A percentile compares a stretch with the other conserved stretches of the same genome.
Evolutionary conservation across 2,113 vertebrate genomes (phyloP).

Genomic region (Rissa tridactyla): DNA sequence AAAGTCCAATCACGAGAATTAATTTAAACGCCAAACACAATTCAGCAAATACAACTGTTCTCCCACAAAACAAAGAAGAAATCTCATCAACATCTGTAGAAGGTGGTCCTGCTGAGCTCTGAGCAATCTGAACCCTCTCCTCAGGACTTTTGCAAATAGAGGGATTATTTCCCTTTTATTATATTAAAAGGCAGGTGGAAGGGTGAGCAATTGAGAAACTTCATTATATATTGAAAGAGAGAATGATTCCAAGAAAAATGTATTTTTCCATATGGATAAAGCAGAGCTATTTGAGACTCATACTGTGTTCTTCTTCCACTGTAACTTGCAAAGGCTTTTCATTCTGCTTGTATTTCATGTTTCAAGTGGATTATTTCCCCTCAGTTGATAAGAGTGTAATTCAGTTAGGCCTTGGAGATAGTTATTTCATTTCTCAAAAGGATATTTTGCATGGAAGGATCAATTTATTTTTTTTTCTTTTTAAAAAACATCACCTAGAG

Average conservation of each 20-base stretch:
- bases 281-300: slow-evolving; percentile 27
- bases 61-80: neutral
- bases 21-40: neutral
- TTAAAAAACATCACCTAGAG: slow-evolving; percentile 2
- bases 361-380: slow-evolving; percentile 58
- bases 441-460: slow-evolving; percentile 55
- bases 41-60: neutral
- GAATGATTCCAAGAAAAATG: slow-evolving; percentile 45
- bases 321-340: slow-evolving; percentile 21
- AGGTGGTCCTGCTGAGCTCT: neutral
- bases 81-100: neutral
- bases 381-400: slow-evolving; percentile 55
- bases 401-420: slow-evolving; percentile 59
- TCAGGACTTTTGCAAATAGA: neutral
- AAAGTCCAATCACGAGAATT: neutral
- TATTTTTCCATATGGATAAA: slow-evolving; percentile 39
- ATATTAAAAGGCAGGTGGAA: neutral
- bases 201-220: slow-evolving; percentile 5
- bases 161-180: slow-evolving; percentile 26
- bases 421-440: slow-evolving; percentile 59
- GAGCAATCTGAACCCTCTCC: neutral
- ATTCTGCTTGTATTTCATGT: neutral
- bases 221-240: neutral
- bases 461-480: neutral
- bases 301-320: neutral